Evolutionary conservation across 2,888 invertebrate species (phyloP).

Genomic region (Cistogaster globosa): DNA sequence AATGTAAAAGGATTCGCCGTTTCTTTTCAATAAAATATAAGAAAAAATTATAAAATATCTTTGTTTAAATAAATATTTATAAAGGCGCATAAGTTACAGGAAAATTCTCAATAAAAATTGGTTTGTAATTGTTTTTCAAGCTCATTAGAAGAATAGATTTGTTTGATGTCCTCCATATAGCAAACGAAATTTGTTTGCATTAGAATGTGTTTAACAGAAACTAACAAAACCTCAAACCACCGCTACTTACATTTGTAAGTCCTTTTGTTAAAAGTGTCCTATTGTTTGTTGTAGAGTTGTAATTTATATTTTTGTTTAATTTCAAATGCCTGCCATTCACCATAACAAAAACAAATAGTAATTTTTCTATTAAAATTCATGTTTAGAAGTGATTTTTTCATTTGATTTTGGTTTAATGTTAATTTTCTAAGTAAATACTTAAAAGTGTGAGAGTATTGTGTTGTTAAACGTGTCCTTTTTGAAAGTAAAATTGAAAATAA

Average conservation of each 20-base stretch:
- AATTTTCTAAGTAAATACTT: constrained; percentile 67
- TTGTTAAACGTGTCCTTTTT: constrained; percentile 65
- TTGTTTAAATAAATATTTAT: constrained; percentile 70
- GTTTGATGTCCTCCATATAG: constrained; percentile 55
- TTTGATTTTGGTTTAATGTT: constrained; percentile 56
- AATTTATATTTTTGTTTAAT: constrained; percentile 67
- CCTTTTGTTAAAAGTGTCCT: constrained; percentile 42
- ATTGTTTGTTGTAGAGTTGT: constrained; percentile 38
- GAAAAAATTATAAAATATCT: constrained; percentile 46
- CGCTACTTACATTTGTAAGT: constrained; percentile 14
- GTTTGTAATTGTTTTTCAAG: constrained; percentile 72
- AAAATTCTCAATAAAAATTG: constrained; percentile 74
- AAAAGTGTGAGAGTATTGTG: constrained; percentile 56
- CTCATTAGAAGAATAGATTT: constrained; percentile 57
- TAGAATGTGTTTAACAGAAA: constrained; percentile 43
- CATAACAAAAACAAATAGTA: constrained; percentile 53
- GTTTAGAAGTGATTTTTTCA: constrained; percentile 51
- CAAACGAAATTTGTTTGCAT: constrained; percentile 63
- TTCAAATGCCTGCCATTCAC: constrained; percentile 23
- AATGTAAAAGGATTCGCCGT: constrained; percentile 62
- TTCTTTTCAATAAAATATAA: constrained; percentile 32
- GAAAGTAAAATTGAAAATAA: constrained; percentile 15
- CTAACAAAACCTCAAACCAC: constrained; percentile 27
- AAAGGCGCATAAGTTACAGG: constrained; percentile 68
- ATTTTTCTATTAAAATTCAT: constrained; percentile 67